These are phyloP conservation scores for Drosophila equinoxialis DNA, from an alignment of 1,140 invertebrate species.

Conservation along the genomic window DNA sequence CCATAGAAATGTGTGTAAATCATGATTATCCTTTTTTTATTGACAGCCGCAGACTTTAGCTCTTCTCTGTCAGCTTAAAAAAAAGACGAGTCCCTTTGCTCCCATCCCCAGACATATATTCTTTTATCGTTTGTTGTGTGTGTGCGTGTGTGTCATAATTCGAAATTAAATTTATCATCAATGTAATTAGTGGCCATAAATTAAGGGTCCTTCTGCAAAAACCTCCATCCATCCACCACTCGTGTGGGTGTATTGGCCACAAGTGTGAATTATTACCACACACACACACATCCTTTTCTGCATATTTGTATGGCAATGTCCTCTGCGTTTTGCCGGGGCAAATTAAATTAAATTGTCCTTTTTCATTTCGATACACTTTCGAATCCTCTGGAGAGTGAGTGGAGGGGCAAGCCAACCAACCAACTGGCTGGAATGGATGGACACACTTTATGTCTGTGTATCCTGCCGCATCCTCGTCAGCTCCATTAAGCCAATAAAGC, in stretches of 20 bases:
- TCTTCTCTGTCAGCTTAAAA: constrained; percentile 41
- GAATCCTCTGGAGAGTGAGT: constrained; percentile 58
- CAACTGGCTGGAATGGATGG: constrained; percentile 2
- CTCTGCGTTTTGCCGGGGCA: constrained; percentile 53
- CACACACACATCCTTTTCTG: constrained; percentile 39
- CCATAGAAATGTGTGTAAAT: constrained; percentile 57
- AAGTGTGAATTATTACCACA: constrained; percentile 75
- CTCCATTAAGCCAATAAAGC: constrained; percentile 79
- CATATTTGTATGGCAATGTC: constrained; percentile 47
- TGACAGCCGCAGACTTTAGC: constrained; percentile 42
- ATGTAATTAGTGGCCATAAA: constrained; percentile 77
- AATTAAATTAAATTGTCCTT: constrained; percentile 81
- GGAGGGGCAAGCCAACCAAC: not conserved
- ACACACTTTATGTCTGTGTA: not conserved
- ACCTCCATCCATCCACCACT: not conserved
- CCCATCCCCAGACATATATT: too few relatives aligned
- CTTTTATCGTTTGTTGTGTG: too few relatives aligned
- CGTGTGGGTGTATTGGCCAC: constrained; percentile 44
- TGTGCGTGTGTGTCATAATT: constrained; percentile 57
- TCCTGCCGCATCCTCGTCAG: constrained; percentile 53
- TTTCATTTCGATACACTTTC: constrained; percentile 80
- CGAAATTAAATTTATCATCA: constrained; percentile 78
- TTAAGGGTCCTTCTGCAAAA: constrained; percentile 43
- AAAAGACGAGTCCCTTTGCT: not conserved
- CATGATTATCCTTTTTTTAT: constrained; percentile 62